Evolutionary conservation across 2,888 invertebrate genomes (phyloP), one percentile per base, ranked within the genome.

Genomic region (Spisula subtruncata): DNA sequence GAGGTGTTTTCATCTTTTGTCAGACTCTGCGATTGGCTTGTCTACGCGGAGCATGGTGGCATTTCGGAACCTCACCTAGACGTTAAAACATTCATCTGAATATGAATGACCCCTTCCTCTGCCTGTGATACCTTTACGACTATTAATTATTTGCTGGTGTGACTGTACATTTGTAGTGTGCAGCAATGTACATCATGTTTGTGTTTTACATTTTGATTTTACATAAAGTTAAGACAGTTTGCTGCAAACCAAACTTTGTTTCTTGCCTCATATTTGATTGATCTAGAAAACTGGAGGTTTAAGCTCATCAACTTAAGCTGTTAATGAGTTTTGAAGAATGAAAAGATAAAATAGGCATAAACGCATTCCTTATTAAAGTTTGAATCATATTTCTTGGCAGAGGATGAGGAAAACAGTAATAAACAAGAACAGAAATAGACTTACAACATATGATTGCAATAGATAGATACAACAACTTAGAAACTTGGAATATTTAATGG

Each of bases 401-500:
- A 51, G 25, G 16, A 81, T 14, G 29, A 54, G 4, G 29, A 29
- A 81, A 81, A 48, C 10, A 32, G 81, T 54, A 81, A 81, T 81
- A 81, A 81, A 81, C 81, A 25, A 16, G 54, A 29, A 54, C 81
- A 25, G 18, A 81, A 81, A 81, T 81, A 81, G 81, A 81, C 51
- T 51, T 75, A 16, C 14, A 75, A 75, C 75, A 75, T 75, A 75
- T 32, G 35, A 75, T 75, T 75, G 75, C 35, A 75, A 75, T 32
- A 35, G 75, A 75, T 75, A 75, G 75, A 1, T 35, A 32, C 35
- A 75, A 75, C 32, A 75, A 75, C 25, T 75, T 75, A 14, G 35
- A n/a, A 75, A 75, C 75, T 32, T 75, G 35, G 32, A 75, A 32
- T 12, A 25, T 75, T 75, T 75, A 14, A 75, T 75, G 35, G 25